Base-by-base conservation (phyloP, 2,888 invertebrate genomes). In the Caradrina kadenii region DNA sequence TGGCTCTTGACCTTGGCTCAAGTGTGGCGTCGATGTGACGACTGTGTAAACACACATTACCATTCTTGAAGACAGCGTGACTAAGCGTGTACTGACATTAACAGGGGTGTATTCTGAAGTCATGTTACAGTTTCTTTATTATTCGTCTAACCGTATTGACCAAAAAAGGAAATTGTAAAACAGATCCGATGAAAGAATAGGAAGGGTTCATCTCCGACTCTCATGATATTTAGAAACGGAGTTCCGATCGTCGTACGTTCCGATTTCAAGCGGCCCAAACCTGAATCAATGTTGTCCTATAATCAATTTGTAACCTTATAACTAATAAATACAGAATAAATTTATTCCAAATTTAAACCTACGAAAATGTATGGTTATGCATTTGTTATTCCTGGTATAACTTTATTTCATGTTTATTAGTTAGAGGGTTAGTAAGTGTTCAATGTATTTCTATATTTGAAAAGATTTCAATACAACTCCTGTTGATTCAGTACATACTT, bases 1-100 rank as follows among this genome's bases (percentile, higher is more conserved):
- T 86, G 75, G 79, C 67, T 69, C 78, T 73, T 86, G 90, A 90
- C 93, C 93, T 93, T 93, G 91, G 81, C 63, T 22, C 64, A 62
- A 73, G 78, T 77, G 81, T 85, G 88, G 87, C 89, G 88, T 86
- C 89, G 83, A 74, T 82, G 86, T 86, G 89, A 87, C 91, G 91
- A 87, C 90, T 91, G 89, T 90, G 85, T 85, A 93, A 92, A 92
- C 87, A 92, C 71, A 81, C 87, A 93, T 93, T 92, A 90, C 90
- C 90, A 91, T 92, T 89, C 82, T 79, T 76, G 87, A 89, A 86
- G 85, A 86, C 80, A 78, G 88, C 88, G 87, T 90, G 89, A 90
- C 90, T 89, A 90, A 92, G 73, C 80, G 74, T 66, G 82, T 80
- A 68, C 72, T 80, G 82, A 86, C 83, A 83, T 71, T 78, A 78